Conservation (phyloP, 2,888 invertebrate genomes). For the Conops quadrifasciatus region DNA sequence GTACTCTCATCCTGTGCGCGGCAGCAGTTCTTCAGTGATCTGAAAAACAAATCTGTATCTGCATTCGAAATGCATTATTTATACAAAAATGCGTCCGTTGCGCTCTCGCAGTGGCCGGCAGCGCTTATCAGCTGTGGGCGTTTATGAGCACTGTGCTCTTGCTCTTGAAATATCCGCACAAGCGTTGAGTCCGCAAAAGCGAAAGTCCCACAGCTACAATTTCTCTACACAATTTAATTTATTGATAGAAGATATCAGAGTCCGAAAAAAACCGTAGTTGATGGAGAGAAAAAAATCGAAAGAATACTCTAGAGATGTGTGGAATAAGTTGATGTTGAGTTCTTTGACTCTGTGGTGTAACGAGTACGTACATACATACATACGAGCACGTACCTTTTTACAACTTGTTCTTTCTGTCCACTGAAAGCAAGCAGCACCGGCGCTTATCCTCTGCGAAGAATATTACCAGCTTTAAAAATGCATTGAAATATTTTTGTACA, state of each 20-base stretch:
- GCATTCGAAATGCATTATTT: slow-evolving; percentile 7
- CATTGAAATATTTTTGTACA: too few relatives aligned
- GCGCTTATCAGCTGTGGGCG: slow-evolving; percentile 36
- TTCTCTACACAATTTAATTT: neutral
- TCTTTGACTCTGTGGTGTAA: slow-evolving; percentile 7
- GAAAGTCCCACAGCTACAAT: slow-evolving; percentile 27
- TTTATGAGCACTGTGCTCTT: slow-evolving; percentile 29
- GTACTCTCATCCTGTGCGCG: slow-evolving; percentile 14
- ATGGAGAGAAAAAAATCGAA: neutral
- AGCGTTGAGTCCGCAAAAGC: slow-evolving; percentile 22
- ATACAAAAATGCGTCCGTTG: slow-evolving; percentile 1
- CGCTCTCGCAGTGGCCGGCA: neutral
- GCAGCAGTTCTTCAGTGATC: neutral
- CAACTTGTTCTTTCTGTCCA: too few relatives aligned
- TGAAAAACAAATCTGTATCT: slow-evolving; percentile 6
- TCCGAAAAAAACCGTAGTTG: neutral
- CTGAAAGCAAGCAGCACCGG: too few relatives aligned
- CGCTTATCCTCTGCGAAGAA: too few relatives aligned
- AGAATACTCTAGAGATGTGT: slow-evolving; percentile 1
- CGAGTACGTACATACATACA: neutral
- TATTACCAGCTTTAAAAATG: too few relatives aligned
- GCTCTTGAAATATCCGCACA: slow-evolving; percentile 34
- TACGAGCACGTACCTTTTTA: too few relatives aligned
- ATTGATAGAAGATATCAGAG: neutral
- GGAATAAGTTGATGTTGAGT: neutral